Percentiles rank a stretch among this genome's conserved stretches.
Conservation (phyloP, 2,888 invertebrate genomes). For the Macaria liturata region DNA sequence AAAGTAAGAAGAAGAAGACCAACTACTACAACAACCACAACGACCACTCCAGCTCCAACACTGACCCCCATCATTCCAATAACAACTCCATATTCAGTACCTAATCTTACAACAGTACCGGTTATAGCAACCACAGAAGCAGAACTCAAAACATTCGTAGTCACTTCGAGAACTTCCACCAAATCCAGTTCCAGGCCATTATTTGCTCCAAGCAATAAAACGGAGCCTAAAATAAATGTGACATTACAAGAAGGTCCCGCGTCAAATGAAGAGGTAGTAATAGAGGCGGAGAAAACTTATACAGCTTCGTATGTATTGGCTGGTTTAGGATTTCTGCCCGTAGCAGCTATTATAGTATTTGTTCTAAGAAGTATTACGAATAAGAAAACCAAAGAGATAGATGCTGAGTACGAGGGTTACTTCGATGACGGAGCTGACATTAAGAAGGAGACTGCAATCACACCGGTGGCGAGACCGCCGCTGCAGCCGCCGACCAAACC, state of each 20-base stretch:
- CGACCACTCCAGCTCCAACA: slow-evolving; percentile 43
- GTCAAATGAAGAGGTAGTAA: slow-evolving; percentile 78
- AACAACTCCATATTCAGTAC: slow-evolving; percentile 15
- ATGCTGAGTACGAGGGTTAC: slow-evolving; percentile 84
- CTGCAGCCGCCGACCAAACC: slow-evolving; percentile 79
- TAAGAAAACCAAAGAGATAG: slow-evolving; percentile 80
- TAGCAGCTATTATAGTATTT: slow-evolving; percentile 82
- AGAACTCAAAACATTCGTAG: slow-evolving; percentile 53
- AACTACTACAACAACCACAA: slow-evolving; percentile 69
- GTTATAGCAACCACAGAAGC: slow-evolving; percentile 45
- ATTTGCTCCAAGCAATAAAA: slow-evolving; percentile 45
- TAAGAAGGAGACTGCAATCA: slow-evolving; percentile 78
- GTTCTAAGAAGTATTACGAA: slow-evolving; percentile 80
- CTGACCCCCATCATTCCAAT: slow-evolving; percentile 21
- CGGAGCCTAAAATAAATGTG: slow-evolving; percentile 45
- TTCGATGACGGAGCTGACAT: slow-evolving; percentile 82
- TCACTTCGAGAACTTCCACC: slow-evolving; percentile 76
- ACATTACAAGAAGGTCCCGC: slow-evolving; percentile 48
- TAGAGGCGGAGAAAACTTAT: slow-evolving; percentile 84
- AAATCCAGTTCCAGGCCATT: slow-evolving; percentile 61
- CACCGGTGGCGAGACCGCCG: slow-evolving; percentile 82
- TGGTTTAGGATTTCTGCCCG: slow-evolving; percentile 83
- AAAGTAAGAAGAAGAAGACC: slow-evolving; percentile 68
- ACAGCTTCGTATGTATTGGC: slow-evolving; percentile 85
- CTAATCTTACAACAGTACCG: slow-evolving; percentile 35